These are phyloP conservation scores for Acomys russatus DNA, from an alignment of 2,797 vertebrate genomes.

Conservation along the genomic window DNA sequence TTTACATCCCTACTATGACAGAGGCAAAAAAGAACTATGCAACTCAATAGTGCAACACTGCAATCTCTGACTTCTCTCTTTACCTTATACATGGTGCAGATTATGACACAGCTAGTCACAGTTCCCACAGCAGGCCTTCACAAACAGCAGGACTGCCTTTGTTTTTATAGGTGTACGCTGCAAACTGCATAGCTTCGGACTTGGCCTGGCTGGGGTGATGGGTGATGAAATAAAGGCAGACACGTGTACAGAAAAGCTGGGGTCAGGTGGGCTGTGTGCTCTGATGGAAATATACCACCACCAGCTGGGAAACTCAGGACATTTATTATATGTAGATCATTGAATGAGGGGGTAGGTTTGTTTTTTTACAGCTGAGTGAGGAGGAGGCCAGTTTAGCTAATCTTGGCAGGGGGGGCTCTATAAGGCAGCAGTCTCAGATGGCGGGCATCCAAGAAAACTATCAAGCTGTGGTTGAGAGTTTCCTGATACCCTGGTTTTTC, in stretches of 20 bases:
- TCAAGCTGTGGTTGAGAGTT: not conserved
- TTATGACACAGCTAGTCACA: not conserved
- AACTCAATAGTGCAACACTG: not conserved
- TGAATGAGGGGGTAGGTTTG: not conserved
- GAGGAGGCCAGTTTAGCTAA: not conserved
- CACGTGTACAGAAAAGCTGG: not conserved
- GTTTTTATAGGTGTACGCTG: not conserved
- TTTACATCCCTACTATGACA: not conserved
- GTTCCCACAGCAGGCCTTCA: not conserved
- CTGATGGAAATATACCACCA: not conserved
- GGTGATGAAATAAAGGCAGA: no score
- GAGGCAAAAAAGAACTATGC: not conserved
- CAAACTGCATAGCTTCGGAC: not conserved
- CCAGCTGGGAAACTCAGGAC: not conserved
- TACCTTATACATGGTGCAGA: not conserved
- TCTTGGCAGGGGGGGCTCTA: not conserved
- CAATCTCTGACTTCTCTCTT: not conserved
- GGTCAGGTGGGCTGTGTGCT: no score
- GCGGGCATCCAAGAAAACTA: not conserved
- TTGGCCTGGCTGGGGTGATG: not conserved
- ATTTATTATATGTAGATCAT: no score
- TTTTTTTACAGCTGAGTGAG: not conserved
- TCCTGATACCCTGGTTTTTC: not conserved
- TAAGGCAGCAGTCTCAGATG: not conserved
- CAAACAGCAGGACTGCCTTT: not conserved